A percentile compares a stretch with the other conserved stretches of the same genome.
phyloP scores from a whole-genome alignment of 2,113 vertebrate species.

The Dipodomys spectabilis region DNA sequence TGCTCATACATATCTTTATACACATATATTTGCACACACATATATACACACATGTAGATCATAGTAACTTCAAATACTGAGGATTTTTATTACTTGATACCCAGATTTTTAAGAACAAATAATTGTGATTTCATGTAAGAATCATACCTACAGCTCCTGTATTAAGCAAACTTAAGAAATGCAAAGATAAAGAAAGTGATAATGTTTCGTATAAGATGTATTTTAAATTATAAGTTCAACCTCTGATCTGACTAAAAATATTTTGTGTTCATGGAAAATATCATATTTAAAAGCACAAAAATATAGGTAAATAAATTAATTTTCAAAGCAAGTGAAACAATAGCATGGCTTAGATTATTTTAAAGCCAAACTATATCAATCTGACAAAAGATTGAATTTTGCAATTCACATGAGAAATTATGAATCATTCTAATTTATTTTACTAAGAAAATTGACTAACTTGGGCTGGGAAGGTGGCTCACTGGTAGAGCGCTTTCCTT shows the following conservation, averaged over 20 bases:
- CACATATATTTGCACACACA: no score
- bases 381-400: neutral
- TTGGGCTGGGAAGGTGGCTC: no score
- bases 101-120: neutral
- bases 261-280: neutral
- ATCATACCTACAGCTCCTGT: neutral
- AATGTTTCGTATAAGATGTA: neutral
- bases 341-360: neutral
- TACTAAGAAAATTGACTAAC: neutral
- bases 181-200: accelerated
- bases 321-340: neutral
- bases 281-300: neutral
- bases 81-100: neutral
- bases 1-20: no score
- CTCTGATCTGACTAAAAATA: neutral
- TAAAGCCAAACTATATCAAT: neutral
- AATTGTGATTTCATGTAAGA: neutral
- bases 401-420: neutral
- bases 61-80: neutral
- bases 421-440: neutral
- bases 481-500: no score
- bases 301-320: neutral
- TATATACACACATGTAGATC: no score
- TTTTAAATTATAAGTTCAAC: neutral
- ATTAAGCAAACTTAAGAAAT: neutral